These are phyloP conservation scores for Apaloderma vittatum DNA, from an alignment of 2,113 vertebrate genomes.

Conservation along the genomic window DNA sequence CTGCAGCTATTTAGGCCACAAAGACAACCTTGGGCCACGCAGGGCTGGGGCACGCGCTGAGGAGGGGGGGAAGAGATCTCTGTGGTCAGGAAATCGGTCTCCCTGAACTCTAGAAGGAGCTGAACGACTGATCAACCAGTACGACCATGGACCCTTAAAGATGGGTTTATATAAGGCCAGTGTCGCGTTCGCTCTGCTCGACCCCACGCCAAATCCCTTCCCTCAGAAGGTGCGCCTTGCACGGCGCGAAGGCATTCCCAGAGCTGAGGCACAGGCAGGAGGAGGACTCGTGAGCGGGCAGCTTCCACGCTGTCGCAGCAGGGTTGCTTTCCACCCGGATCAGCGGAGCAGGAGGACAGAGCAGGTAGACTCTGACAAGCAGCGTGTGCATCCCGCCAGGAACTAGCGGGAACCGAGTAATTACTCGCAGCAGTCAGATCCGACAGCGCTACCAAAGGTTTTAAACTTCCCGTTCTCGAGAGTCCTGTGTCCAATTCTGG, in stretches of 20 bases:
- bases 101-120: not conserved
- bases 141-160: not conserved
- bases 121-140: not conserved
- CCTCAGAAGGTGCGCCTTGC: not conserved
- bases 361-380: not conserved
- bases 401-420: not conserved
- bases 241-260: not conserved
- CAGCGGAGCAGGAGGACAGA: not conserved
- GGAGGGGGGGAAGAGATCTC: not conserved
- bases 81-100: not conserved
- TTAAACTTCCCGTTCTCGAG: not conserved
- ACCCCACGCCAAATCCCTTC: not conserved
- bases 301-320: not conserved
- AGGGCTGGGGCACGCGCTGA: not conserved
- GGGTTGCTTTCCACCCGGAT: not conserved
- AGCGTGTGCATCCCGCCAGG: conserved; percentile 7
- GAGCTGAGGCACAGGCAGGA: not conserved
- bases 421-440: not conserved
- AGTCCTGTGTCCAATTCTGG: no score
- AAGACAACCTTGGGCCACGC: not conserved
- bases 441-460: not conserved
- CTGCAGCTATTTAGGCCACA: not conserved
- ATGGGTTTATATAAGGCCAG: not conserved
- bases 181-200: not conserved
- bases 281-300: not conserved